Base-by-base conservation (phyloP, 2,113 vertebrate genomes). In the Pholis gunnellus region DNA sequence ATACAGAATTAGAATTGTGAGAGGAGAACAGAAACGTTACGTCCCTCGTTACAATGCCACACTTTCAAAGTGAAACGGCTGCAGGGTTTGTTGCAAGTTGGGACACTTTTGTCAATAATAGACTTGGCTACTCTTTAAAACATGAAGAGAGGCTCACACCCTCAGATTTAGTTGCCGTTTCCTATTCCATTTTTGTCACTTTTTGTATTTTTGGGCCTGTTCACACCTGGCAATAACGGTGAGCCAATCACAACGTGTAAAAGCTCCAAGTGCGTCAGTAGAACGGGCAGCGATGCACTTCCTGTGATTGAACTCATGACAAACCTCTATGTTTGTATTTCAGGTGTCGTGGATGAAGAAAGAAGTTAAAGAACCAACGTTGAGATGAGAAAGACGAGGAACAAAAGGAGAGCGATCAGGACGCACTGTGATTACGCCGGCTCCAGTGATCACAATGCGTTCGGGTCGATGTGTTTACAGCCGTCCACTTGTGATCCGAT, bases 41-140 rank as follows among this genome's bases (percentile, higher is more conserved):
- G 31, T 36, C 38, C 3, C 50, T 40, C 17, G 18, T 61, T 57
- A 20, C 27, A 6, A 14, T 40, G 80, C 25, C 38, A 60, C 57
- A 31, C 8, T 63, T 71, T 75, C n/a, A 52, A 38, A 44, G 6
- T 15, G 57, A 84, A 66, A 80, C 79, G 31, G 59, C 82, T 52
- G 76, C 31, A 57, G 72, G 20, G 48, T 66, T 67, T 72, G 22
- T 44, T 34, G 52, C 57, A 46, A 64, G 29, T 66, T 48, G 22
- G 48, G 9, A 68, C 68, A 36, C 31, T 38, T 67, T 46, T 14
- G 20, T 69, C 56, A 10, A 27, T 74, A 9, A 57, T 27, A 64
- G 52, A 14, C 36, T 15, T 27, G 64, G 40, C 38, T 5, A 15
- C 3, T 9, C 42, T 46, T 46, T 6, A 27, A 27, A 66, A 44